These are phyloP conservation scores for Cassiopea xamachana DNA, from an alignment of 30 jellyfish, hydroid and myxozoan genomes.

Conservation along the genomic window DNA sequence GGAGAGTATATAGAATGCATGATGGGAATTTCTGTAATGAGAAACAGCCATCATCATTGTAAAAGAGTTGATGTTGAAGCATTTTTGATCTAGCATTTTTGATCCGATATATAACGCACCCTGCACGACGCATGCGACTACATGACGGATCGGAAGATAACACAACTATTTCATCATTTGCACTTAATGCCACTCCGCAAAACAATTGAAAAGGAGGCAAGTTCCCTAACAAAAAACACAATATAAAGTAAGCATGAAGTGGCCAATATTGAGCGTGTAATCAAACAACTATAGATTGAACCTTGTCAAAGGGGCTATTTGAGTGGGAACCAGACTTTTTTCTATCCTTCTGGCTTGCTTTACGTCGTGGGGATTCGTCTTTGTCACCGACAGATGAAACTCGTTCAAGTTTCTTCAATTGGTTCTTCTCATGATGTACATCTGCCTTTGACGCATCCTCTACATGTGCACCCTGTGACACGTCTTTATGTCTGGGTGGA, in stretches of 20 bases:
- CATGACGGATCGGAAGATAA: no score
- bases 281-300: background rate
- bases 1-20: no score
- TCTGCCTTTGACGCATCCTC: background rate
- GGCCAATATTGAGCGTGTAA: no score
- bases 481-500: background rate
- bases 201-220: background rate
- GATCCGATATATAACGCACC: no score
- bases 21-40: no score
- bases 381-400: constrained; percentile 56
- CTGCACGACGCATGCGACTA: no score
- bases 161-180: no score
- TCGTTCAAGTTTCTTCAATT: constrained; percentile 9
- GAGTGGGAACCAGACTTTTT: constrained; percentile 51
- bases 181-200: no score
- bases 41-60: no score
- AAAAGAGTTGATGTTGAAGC: no score
- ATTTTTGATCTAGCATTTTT: no score
- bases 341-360: constrained; percentile 43
- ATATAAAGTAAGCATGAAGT: background rate
- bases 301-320: constrained; percentile 70
- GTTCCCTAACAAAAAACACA: background rate
- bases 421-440: background rate
- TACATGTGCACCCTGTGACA: background rate
- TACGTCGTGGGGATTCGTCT: constrained; percentile 19